Conservation (phyloP, 2,888 invertebrate species). For the Mantis religiosa region DNA sequence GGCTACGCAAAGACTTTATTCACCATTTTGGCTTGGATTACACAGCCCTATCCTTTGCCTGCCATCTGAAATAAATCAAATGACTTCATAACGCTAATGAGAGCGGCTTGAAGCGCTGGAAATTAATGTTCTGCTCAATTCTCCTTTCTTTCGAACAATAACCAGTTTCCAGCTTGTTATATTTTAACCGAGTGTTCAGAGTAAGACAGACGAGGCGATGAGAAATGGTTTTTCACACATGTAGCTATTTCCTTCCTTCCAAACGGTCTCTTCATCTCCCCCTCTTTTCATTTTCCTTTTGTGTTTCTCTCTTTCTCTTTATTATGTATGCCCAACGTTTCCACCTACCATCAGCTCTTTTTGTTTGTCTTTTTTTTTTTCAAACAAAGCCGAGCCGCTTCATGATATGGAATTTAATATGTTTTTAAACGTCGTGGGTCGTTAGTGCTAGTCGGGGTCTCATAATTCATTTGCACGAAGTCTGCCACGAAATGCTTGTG, state of each 20-base stretch:
- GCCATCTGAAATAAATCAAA: neutral
- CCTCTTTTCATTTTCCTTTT: neutral
- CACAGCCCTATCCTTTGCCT: neutral
- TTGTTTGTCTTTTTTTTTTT: neutral
- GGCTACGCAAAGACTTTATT: neutral
- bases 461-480: conserved; percentile 9
- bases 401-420: conserved; percentile 7
- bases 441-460: conserved; percentile 8
- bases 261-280: neutral
- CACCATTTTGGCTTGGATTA: neutral
- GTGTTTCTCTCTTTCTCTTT: neutral
- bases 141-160: neutral
- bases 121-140: neutral
- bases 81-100: neutral
- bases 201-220: neutral
- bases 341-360: neutral
- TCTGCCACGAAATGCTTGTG: neutral
- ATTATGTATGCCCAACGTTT: neutral
- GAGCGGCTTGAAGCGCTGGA: neutral
- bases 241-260: neutral
- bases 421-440: conserved; percentile 19
- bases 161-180: neutral
- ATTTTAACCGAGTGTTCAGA: neutral
- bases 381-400: neutral
- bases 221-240: conserved; percentile 4